Evolutionary conservation across 2,888 invertebrate genomes (phyloP), one percentile per base, ranked within the genome.

Genomic region (Orchesella flavescens): DNA sequence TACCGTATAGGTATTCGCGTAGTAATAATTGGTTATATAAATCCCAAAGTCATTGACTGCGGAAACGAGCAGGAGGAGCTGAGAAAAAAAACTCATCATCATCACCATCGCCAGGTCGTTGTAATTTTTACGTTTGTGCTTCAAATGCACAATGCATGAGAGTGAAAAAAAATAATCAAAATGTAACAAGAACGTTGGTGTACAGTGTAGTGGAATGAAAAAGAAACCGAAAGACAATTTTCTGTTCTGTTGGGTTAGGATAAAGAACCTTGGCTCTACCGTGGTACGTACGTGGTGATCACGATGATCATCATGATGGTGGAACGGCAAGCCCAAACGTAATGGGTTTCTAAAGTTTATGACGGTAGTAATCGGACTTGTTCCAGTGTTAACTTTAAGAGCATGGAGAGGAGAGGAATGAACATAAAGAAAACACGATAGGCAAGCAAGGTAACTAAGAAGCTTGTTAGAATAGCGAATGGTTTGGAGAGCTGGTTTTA

Each of bases 31-130:
- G 65, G 43, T 65, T 65, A 5, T 65, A 19, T 23, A 24, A 74
- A 43, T 75, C 66, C 17, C 23, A 46, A 75, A 75, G 75, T 75
- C 78, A 83, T 83, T 83, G 83, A 83, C 77, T 77, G 78, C 83
- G 85, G 85, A 85, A 85, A 85, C 69, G 83, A 81, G 72, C 65
- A 77, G 85, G 85, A 78, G 85, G 85, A 81, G 85, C 71, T 73
- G 74, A 83, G 74, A 78, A 73, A 74, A 74, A 83, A 78, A 63
- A 63, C 61, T 65, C n/a, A 46, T 17, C 72, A 53, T 72, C 34
- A 46, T 75, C 63, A 13, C 1, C 24, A 65, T 65, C 34, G 15
- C 19, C 23, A 15, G 15, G 15, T 24, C 59, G 19, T 59, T 59
- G 21, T 59, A 59, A 21, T 59, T 21, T n/a, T 34, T 34, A 34